Base-by-base conservation (phyloP, 2,113 vertebrate species). In the Lipotes vexillifer region DNA sequence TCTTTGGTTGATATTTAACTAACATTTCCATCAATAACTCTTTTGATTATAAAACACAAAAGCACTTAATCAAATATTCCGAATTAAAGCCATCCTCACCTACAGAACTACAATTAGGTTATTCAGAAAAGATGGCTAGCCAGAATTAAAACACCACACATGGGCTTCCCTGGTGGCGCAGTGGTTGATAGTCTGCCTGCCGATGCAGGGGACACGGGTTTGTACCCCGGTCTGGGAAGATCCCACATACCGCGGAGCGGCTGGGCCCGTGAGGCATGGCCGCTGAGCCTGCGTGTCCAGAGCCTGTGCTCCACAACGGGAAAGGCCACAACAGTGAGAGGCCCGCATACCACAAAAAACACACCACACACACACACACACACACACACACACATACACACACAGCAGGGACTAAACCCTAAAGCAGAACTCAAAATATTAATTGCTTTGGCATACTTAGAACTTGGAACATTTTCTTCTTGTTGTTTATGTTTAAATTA, bases 401-500 rank as follows among this genome's bases (percentile, higher is more conserved):
- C 17, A 71, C 92, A 94, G 21, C 0, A 92, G 65, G 0, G 49
- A 0, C 83, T 36, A 46, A 52, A 52, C 75, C 12, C 69, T 90
- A 88, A 85, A 89, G 11, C 46, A 94, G 95, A 86, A 29, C 25
- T 36, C 41, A 78, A 55, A 96, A 88, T n/a, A 97, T 41, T 75
- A 55, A 78, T 71, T 95, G 78, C 84, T 94, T 92, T 68, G 55
- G 20, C 25, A 78, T 33, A 8, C 69, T 95, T 96, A 85, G 85
- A 97, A 88, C 59, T 93, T 57, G 23, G 41, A 96, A 66, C 21
- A 3, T 49, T 27, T 74, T 85, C 31, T 31, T 33, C 25, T 11
- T 87, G 91, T 93, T 96, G 25, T 77, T 96, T 46, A 14, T 69
- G 18, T 92, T 97, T 23, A 93, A 84, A 44, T 82, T 90, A 71